phyloP scores from a whole-genome alignment of 2,888 invertebrate genomes.

The Prosopocoilus inquinatus region DNA sequence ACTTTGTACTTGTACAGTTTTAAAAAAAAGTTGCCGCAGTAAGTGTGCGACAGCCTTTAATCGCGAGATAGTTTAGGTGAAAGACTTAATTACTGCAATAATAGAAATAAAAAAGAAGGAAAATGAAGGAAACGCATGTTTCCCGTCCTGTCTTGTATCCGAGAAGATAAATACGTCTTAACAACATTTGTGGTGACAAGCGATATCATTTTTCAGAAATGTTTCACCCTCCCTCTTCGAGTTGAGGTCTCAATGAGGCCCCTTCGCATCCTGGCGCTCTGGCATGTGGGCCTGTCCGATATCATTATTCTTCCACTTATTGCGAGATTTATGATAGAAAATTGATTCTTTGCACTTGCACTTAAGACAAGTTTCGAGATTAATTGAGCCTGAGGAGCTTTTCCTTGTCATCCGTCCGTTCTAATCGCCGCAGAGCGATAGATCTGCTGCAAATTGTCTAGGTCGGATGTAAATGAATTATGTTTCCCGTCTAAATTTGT shows the following conservation, averaged over 20 bases:
- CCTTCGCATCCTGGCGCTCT: slow-evolving; percentile 14
- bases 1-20: too few species aligned
- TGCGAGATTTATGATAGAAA: slow-evolving; percentile 18
- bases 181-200: slow-evolving; percentile 25
- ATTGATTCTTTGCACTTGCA: slow-evolving; percentile 16
- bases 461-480: too few species aligned
- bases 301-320: slow-evolving; percentile 21
- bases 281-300: slow-evolving; percentile 18
- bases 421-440: too few species aligned
- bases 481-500: too few species aligned
- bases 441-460: too few species aligned
- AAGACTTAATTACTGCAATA: too few species aligned
- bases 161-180: slow-evolving; percentile 17
- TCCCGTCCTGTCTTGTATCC: slow-evolving; percentile 13
- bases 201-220: slow-evolving; percentile 28
- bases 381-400: too few species aligned
- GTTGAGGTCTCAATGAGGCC: slow-evolving; percentile 9
- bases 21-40: too few species aligned
- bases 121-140: slow-evolving; percentile 16
- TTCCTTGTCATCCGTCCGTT: too few species aligned
- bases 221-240: slow-evolving; percentile 13
- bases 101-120: slow-evolving; percentile 6
- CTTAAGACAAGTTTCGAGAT: background rate
- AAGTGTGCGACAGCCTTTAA: too few species aligned
- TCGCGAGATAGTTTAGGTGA: too few species aligned